Evolutionary conservation across 2,797 vertebrate genomes (phyloP), one percentile per base, ranked within the genome.

Genomic region (Microcaecilia unicolor): DNA sequence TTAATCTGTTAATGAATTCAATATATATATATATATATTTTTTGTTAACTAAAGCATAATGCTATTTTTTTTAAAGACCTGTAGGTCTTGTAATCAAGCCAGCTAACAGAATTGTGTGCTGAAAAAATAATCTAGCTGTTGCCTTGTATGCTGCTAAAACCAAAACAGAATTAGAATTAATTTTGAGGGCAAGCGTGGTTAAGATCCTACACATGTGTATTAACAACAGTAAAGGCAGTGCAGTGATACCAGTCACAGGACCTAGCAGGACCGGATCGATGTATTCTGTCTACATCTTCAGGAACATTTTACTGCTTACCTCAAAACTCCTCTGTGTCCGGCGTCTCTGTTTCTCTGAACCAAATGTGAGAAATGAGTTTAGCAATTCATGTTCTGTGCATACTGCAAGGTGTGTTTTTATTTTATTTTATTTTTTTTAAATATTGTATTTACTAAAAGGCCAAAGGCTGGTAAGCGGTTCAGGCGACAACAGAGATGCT

Each of bases 291-390:
- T 72, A 63, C 66, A 67, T 70, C n/a, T 71, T 78, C 78, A 80
- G 68, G 76, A 81, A 76, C 79, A 67, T 74, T 57, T 76, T 72
- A 59, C 32, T 63, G 66, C 77, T 78, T 72, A 84, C 85, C 85
- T 87, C 86, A 81, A 64, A n/a, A 76, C 65, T 52, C 54, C 54
- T 69, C 58, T 72, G 70, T 64, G 74, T 23, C 50, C 44, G 50
- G 59, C 58, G 57, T 70, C 63, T 76, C 59, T 67, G 64, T 72
- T 68, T 62, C 67, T 45, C 58, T 67, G 72, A 71, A 76, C 67
- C 70, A 72, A 72, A 70, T 73, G 10, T 59, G 63, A 70, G 58
- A 47, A 27, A 44, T 57, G 49, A 53, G 49, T 64, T n/a, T 58
- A 64, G 58, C 63, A 51, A 56, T 62, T 65, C 70, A 25, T 61